Conservation (phyloP, 2,888 invertebrate species). For the Coenonympha glycerion region DNA sequence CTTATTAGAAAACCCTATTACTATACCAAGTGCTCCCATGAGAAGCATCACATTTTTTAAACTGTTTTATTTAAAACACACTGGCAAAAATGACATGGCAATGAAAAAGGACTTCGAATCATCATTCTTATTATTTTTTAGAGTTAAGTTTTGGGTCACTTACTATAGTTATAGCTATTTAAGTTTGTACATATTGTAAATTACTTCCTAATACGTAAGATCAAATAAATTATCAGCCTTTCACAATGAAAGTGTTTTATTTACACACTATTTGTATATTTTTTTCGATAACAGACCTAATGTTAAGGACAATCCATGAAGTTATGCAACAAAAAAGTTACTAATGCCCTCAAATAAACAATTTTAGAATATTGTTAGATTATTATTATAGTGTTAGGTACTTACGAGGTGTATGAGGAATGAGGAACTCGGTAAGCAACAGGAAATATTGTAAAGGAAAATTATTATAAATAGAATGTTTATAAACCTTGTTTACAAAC, state of each 20-base stretch:
- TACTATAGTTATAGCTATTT: conserved; percentile 37
- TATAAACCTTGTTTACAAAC: no score
- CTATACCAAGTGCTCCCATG: conserved; percentile 36
- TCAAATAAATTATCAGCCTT: conserved; percentile 53
- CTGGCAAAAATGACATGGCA: conserved; percentile 24
- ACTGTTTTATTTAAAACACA: no score
- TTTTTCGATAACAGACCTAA: not conserved
- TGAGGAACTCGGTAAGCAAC: not conserved
- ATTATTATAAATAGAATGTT: no score
- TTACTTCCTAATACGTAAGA: conserved; percentile 43
- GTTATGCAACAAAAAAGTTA: no score
- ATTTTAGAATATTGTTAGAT: no score
- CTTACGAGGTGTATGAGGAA: not conserved
- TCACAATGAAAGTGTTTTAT: conserved; percentile 34
- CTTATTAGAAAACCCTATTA: conserved; percentile 44
- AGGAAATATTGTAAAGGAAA: not conserved
- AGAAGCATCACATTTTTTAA: conserved; percentile 34
- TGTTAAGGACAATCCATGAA: no score
- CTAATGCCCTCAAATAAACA: no score
- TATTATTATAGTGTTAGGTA: no score
- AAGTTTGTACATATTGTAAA: conserved; percentile 49
- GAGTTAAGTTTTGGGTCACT: conserved; percentile 42
- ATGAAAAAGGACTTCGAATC: conserved; percentile 25
- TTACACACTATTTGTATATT: conserved; percentile 9
- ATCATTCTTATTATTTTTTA: conserved; percentile 19